Conservation (phyloP, 1,140 invertebrate genomes). For the Drosophila pseudoobscura region DNA sequence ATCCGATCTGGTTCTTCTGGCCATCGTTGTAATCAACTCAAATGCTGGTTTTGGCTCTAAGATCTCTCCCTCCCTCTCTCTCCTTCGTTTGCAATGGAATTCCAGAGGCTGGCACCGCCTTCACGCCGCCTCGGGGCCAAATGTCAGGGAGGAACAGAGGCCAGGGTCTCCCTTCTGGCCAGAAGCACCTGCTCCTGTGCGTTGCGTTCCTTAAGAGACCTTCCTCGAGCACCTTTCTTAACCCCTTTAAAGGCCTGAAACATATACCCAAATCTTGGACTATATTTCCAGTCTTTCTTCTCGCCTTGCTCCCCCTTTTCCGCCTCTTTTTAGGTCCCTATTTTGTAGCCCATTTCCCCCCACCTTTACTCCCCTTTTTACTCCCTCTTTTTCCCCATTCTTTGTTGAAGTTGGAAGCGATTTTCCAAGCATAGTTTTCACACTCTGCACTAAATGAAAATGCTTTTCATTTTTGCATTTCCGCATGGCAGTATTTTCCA, state of each 20-base stretch:
- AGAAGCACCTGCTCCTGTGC: not conserved
- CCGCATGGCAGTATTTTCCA: slow-evolving; percentile 30
- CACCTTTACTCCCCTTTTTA: too few relatives aligned
- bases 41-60: slow-evolving; percentile 9
- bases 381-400: slow-evolving; percentile 1
- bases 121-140: slow-evolving; percentile 19
- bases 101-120: not conserved
- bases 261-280: too few relatives aligned
- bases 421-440: slow-evolving; percentile 30
- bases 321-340: too few relatives aligned
- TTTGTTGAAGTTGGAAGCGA: slow-evolving; percentile 7
- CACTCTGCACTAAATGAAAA: slow-evolving; percentile 41
- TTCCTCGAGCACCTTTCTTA: not conserved
- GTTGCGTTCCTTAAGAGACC: too few relatives aligned
- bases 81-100: slow-evolving; percentile 9
- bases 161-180: slow-evolving; percentile 4
- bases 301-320: too few relatives aligned
- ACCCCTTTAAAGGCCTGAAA: not conserved
- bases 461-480: slow-evolving; percentile 48
- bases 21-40: slow-evolving; percentile 7
- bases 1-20: not conserved
- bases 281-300: too few relatives aligned
- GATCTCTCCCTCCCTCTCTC: not conserved
- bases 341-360: too few relatives aligned
- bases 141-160: slow-evolving; percentile 16